Conservation (phyloP, 1,140 invertebrate genomes). For the Drosophila ogumai region DNA sequence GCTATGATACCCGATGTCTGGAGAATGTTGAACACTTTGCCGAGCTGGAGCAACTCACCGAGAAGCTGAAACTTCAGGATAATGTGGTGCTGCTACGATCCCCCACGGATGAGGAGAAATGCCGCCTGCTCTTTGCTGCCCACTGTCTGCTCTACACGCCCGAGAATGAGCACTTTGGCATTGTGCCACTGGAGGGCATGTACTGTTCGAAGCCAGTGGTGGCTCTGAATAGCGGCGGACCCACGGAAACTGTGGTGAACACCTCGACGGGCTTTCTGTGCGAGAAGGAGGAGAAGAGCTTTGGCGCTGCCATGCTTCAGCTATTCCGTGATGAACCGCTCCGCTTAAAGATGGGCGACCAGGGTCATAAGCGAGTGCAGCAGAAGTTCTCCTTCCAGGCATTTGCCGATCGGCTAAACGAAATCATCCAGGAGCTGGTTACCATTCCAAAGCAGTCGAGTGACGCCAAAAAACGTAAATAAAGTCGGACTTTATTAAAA, state of each 20-base stretch:
- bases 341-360: constrained; percentile 88
- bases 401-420: constrained; percentile 89
- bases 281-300: constrained; percentile 88
- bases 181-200: constrained; percentile 99
- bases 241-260: constrained; percentile 95
- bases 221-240: constrained; percentile 97
- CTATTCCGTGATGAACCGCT: constrained; percentile 88
- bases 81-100: constrained; percentile 94
- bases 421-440: constrained; percentile 85
- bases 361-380: constrained; percentile 90
- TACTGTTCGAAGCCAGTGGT: constrained; percentile 96
- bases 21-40: constrained; percentile 96
- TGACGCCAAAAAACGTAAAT: constrained; percentile 50
- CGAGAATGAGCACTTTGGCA: constrained; percentile 99
- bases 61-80: constrained; percentile 88
- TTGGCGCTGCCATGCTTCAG: constrained; percentile 92
- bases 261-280: constrained; percentile 96
- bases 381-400: constrained; percentile 92
- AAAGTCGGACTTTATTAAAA: constrained; percentile 17
- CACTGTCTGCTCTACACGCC: constrained; percentile 97
- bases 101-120: constrained; percentile 93
- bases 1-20: constrained; percentile 95
- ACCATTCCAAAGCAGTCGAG: constrained; percentile 10
- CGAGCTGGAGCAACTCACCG: constrained; percentile 87
- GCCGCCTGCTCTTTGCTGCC: constrained; percentile 90